Conservation (phyloP, 2,113 vertebrate species). For the Pollimyrus isidori region DNA sequence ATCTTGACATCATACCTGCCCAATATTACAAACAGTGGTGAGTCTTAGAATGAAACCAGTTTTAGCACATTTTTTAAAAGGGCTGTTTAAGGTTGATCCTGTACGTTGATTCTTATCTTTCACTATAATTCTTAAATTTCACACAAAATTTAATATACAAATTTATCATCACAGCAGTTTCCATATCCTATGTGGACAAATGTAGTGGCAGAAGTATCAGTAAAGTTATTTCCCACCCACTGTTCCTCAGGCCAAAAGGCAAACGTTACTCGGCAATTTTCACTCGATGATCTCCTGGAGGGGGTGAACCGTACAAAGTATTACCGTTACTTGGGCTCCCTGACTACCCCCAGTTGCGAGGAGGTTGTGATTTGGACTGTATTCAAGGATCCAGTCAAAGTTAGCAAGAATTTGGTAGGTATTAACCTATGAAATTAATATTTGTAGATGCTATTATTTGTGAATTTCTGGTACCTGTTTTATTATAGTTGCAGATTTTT, state of each 20-base stretch:
- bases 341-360: slow-evolving; percentile 52
- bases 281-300: slow-evolving; percentile 39
- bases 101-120: background rate
- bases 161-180: background rate
- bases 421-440: background rate
- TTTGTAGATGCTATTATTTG: background rate
- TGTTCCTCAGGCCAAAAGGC: slow-evolving; percentile 16
- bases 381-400: slow-evolving; percentile 50
- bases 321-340: slow-evolving; percentile 59
- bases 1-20: slow-evolving; percentile 38
- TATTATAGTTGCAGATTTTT: background rate
- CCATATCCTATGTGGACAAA: background rate
- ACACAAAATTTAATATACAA: background rate
- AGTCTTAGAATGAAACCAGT: background rate
- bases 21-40: slow-evolving; percentile 36
- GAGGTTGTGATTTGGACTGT: slow-evolving; percentile 64
- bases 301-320: slow-evolving; percentile 42
- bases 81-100: background rate
- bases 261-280: background rate
- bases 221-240: background rate
- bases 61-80: background rate
- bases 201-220: background rate
- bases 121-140: background rate
- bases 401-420: slow-evolving; percentile 27
- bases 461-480: background rate